Evolutionary conservation across 2,113 vertebrate genomes (phyloP), one percentile per base, ranked within the genome.

Genomic region (Boulengeromyrus knoepffleri): DNA sequence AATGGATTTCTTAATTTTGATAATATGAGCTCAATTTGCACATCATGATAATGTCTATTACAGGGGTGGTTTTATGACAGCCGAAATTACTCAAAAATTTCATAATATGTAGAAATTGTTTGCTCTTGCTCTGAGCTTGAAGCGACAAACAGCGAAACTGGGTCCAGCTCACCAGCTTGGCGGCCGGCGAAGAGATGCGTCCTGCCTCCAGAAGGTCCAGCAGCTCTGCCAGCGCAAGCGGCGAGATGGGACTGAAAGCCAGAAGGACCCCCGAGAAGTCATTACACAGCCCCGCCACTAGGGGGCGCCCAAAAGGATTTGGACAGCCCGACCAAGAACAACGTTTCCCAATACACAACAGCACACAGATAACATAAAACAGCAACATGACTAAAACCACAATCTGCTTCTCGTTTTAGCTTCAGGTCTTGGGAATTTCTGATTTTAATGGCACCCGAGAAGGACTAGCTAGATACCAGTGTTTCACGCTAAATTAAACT

Each of bases 201-300:
- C 96, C 96, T 0, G 91, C 93, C 93, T 98, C 96, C 88, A 98
- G 95, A 89, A 99, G 96, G 85, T 97, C 95, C 93, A 99, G 96
- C 90, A 99, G 95, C 93, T 97, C 97, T 3, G 97, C 97, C 89
- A 99, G 93, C 31, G 95, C 91, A 4, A 92, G 89, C 5, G 97
- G 94, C 87, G 94, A 95, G 91, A 99, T 85, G 0, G 96, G 96
- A 94, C 99, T 99, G 93, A 85, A 52, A 91, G 90, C 36, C 83
- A 91, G 91, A 13, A 80, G 36, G 70, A 3, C 39, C n/a, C 24
- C 27, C 13, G 50, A 53, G 27, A 53, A 5, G 36, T 24, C 10
- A 24, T 53, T 31, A 89, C 31, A 83, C 70, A 85, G 8, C 45
- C 21, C 21, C 3, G 3, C 83, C 45, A 46, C 42, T 47, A 21